Evolutionary conservation across 2,113 vertebrate genomes (phyloP), one percentile per base, ranked within the genome.

Genomic region (Sebastes fasciatus): DNA sequence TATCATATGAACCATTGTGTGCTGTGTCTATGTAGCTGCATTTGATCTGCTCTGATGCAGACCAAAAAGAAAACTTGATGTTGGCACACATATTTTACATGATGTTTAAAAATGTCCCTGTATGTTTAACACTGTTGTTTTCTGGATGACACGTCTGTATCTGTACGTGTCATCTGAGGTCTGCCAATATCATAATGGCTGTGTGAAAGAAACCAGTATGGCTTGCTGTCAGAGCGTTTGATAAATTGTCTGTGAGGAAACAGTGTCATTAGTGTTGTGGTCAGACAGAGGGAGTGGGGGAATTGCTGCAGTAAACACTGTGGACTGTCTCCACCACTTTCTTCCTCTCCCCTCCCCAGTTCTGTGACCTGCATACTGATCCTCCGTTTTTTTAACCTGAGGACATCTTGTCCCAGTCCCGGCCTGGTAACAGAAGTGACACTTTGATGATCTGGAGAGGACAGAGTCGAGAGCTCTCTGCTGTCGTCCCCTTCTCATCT

Each of bases 321-420:
- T 87, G 74, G 83, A 87, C 85, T 73, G 74, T 85, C 88, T 87
- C 79, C 58, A 70, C 62, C 87, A 83, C 73, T 83, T 85, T 77
- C 81, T 46, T 85, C 74, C 69, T 76, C 72, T 87, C 65, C 52
- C 73, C 83, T 87, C 69, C 57, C 71, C 78, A 77, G 52, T 62
- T 89, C 45, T 93, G 91, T 93, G 92, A 90, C 92, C 91, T 91
- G 94, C 91, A 94, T 95, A 91, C 91, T 93, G 92, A 94, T 94
- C 78, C 74, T 74, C 21, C n/a, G 7, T 54, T 89, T 89, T 84
- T 90, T 81, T 64, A 88, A 92, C 92, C 90, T 88, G 91, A 93
- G 88, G 82, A 91, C 85, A 90, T 84, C 84, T 77, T 88, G 86
- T 93, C 86, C 87, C 86, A 74, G 68, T 87, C 83, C 69, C 66